Base-by-base conservation (phyloP, 2,113 vertebrate genomes). In the Prionailurus viverrinus region DNA sequence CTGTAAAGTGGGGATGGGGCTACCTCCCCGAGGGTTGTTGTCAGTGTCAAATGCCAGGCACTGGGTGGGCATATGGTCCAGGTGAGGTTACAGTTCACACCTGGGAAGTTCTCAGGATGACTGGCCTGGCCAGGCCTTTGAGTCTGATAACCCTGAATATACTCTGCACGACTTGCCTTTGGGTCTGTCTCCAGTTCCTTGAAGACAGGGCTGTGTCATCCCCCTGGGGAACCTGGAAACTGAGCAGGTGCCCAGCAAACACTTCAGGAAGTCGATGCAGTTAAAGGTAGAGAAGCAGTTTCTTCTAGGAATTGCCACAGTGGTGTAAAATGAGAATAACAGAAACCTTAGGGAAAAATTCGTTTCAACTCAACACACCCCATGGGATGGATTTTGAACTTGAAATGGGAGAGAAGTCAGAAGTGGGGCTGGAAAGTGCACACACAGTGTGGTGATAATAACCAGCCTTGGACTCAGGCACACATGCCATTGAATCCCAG, bases 291-390 rank as follows among this genome's bases (percentile, higher is more conserved):
- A 89, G 66, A 81, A 78, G 13, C 9, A 61, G 19, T 73, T 89
- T 96, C 80, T 61, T 78, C 41, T 45, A 93, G 87, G n/a, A 92
- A 92, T 80, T 74, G 66, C 55, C 29, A 5, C 15, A 18, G 15
- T 14, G 13, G 76, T 39, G 33, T 78, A 55, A 85, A 87, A 61
- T 69, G 66, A 85, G 74, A 81, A 81, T 16, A 79, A 78, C 53
- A 93, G 96, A 81, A 73, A 33, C 55, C 53, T 88, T 61, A 63
- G 89, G 27, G 78, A 16, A 18, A 39, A 65, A 29, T 7, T 69
- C 6, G 51, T 21, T 73, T 68, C 23, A 73, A 45, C 55, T 88
- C 71, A 71, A 36, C 31, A 14, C 1, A 15, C 29, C 41, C 33
- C 31, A 31, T 23, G 39, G 55, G 13, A 53, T 36, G 31, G 39